Conservation (phyloP, 2,113 vertebrate species). For the Laticauda laticaudata region DNA sequence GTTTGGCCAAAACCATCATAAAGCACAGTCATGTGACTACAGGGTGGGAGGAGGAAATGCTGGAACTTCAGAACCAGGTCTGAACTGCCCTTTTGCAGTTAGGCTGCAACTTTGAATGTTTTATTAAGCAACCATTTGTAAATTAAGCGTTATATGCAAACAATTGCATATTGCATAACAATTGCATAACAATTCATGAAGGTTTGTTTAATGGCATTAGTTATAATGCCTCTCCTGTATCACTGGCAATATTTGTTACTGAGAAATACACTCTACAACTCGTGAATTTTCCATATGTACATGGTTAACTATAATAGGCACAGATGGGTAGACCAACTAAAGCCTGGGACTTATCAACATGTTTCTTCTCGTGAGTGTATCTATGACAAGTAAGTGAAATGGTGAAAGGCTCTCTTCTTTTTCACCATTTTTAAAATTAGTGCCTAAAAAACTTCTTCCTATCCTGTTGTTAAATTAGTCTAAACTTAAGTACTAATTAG, state of each 20-base stretch:
- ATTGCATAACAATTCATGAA: not conserved
- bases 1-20: not conserved
- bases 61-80: not conserved
- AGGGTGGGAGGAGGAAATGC: not conserved
- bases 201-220: not conserved
- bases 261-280: not conserved
- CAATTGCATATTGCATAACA: too few species aligned
- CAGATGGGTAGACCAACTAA: not conserved
- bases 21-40: not conserved
- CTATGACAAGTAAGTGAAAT: conserved; percentile 26
- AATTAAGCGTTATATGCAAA: not conserved
- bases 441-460: not conserved
- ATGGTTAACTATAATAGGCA: not conserved
- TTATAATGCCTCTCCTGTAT: not conserved
- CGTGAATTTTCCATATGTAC: not conserved
- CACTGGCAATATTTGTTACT: not conserved
- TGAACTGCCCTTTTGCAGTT: not conserved
- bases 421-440: not conserved
- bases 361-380: not conserved
- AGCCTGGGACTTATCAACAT: not conserved
- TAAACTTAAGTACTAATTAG: not conserved
- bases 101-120: not conserved
- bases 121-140: not conserved
- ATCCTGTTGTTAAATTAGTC: not conserved
- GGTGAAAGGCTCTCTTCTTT: conserved; percentile 12